phyloP scores from a whole-genome alignment of 1,140 invertebrate species.

The Brachionus rotundiformis region DNA sequence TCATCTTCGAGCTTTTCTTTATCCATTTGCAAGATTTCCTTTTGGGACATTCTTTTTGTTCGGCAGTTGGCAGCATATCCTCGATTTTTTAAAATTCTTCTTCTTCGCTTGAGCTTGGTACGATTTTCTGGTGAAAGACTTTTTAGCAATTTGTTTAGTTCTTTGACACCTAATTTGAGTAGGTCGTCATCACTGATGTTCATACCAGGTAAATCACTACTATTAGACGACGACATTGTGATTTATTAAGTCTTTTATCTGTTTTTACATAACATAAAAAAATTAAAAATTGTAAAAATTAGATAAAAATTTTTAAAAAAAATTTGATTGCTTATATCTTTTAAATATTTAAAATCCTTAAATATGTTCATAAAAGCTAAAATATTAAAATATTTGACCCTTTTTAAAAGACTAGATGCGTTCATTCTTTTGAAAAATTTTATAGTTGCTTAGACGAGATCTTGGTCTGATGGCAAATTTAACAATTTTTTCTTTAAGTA shows the following conservation, averaged over 20 bases:
- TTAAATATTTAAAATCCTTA: too few species aligned
- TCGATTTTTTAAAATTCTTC: slow-evolving; percentile 93
- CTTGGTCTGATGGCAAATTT: too few species aligned
- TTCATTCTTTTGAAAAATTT: too few species aligned
- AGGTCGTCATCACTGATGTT: slow-evolving; percentile 75
- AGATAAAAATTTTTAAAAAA: too few species aligned
- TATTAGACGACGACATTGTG: neutral
- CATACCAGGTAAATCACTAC: neutral
- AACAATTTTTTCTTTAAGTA: too few species aligned
- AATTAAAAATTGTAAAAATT: neutral
- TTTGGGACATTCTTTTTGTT: slow-evolving; percentile 61
- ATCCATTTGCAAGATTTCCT: slow-evolving; percentile 70
- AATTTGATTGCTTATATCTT: too few species aligned
- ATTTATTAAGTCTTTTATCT: neutral
- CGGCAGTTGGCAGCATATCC: slow-evolving; percentile 98
- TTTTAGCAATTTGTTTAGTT: slow-evolving; percentile 89
- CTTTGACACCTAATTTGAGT: slow-evolving; percentile 83
- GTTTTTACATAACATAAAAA: neutral
- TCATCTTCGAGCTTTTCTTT: slow-evolving; percentile 69
- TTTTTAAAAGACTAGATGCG: too few species aligned
- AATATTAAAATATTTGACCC: too few species aligned
- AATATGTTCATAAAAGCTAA: too few species aligned
- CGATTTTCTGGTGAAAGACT: slow-evolving; percentile 85
- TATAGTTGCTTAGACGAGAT: too few species aligned
- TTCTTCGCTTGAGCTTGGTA: slow-evolving; percentile 86